Percentiles rank a stretch among this genome's conserved stretches.
Evolutionary conservation across 1,140 invertebrate species (phyloP).

Genomic region (Drosophila hydei): DNA sequence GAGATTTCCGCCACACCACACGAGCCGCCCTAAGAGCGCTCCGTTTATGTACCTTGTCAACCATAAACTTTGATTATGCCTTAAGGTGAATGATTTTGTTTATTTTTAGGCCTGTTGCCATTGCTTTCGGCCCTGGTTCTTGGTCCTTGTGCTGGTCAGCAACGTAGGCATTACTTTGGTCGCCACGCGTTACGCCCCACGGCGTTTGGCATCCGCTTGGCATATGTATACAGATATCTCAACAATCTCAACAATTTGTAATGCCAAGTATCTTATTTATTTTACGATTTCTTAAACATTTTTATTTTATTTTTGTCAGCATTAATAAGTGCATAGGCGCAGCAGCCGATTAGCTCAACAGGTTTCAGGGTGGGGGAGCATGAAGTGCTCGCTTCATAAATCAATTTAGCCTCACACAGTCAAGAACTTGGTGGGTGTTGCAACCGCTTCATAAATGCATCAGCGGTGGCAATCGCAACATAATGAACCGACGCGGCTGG

Average conservation of each 20-base stretch:
- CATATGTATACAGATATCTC: not conserved
- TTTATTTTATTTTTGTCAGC: not conserved
- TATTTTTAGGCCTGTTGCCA: too few species aligned
- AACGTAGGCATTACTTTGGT: too few species aligned
- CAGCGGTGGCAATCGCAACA: slow-evolving; percentile 44
- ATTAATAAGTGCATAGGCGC: not conserved
- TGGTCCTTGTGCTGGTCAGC: too few species aligned
- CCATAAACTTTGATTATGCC: too few species aligned
- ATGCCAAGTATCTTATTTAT: not conserved
- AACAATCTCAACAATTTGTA: not conserved
- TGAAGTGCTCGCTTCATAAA: slow-evolving; percentile 33
- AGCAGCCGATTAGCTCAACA: slow-evolving; percentile 69
- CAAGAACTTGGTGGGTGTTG: slow-evolving; percentile 29
- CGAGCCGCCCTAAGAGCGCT: too few species aligned
- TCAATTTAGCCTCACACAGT: slow-evolving; percentile 33
- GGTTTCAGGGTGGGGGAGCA: slow-evolving; percentile 31
- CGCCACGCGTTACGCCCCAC: slow-evolving; percentile 28
- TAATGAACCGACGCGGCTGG: slow-evolving; percentile 63
- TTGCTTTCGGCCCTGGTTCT: too few species aligned
- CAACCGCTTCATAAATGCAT: slow-evolving; percentile 73
- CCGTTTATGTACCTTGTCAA: too few species aligned
- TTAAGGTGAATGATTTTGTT: too few species aligned
- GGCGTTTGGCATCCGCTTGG: slow-evolving; percentile 34
- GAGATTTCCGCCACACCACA: not conserved
- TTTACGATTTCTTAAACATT: not conserved